A percentile compares a stretch with the other conserved stretches of the same genome.
Conservation (phyloP, 2,113 vertebrate species). For the Orcinus orca region DNA sequence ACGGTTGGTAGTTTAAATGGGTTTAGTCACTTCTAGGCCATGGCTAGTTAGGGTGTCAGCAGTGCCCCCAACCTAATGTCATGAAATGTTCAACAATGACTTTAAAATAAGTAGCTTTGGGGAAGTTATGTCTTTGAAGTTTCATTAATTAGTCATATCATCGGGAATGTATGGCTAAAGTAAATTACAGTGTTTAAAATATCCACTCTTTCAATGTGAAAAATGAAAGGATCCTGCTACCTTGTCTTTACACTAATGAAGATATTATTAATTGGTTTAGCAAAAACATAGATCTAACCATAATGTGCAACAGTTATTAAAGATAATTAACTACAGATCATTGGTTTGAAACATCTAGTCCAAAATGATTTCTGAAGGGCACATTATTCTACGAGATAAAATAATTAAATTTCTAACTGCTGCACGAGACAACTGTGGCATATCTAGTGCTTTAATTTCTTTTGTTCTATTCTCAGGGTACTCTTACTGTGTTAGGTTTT, state of each 20-base stretch:
- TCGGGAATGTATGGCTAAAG: conserved; percentile 88
- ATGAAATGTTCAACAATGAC: conserved; percentile 86
- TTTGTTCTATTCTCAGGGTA: conserved; percentile 87
- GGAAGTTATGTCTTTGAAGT: conserved; percentile 89
- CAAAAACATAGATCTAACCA: conserved; percentile 92
- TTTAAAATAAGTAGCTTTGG: conserved; percentile 89
- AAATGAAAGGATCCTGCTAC: conserved; percentile 90
- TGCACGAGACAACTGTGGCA: conserved; percentile 87
- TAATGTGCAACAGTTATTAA: conserved; percentile 94
- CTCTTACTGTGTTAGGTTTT: conserved; percentile 82
- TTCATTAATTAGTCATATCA: conserved; percentile 90
- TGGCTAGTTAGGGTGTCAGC: conserved; percentile 74
- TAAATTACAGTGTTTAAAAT: conserved; percentile 92
- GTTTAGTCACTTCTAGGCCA: conserved; percentile 76
- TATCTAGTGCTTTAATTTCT: conserved; percentile 88
- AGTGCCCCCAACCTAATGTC: conserved; percentile 82
- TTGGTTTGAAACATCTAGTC: conserved; percentile 92
- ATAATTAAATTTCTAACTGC: conserved; percentile 93
- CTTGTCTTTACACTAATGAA: conserved; percentile 92
- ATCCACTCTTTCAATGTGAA: conserved; percentile 90
- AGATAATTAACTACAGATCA: conserved; percentile 93
- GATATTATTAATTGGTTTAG: conserved; percentile 93
- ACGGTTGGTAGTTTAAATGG: conserved; percentile 73
- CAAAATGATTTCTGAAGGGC: conserved; percentile 92
- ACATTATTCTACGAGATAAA: conserved; percentile 92